Evolutionary conservation across 2,888 invertebrate species (phyloP).

Genomic region (Buathra laborator): DNA sequence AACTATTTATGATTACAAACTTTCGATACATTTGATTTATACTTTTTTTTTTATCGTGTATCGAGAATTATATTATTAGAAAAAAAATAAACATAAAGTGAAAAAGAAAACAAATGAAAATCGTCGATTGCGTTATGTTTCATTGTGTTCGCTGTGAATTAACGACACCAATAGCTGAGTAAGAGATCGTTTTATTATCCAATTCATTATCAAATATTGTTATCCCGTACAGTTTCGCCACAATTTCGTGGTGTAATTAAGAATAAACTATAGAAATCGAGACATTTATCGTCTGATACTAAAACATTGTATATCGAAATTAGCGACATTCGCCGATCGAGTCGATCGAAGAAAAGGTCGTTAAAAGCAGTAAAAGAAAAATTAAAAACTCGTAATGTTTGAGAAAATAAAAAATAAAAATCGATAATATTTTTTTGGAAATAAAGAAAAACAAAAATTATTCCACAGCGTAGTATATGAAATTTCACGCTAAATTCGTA

Average conservation of each 20-base stretch:
- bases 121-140: neutral
- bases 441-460: neutral
- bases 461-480: neutral
- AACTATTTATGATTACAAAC: too few species aligned
- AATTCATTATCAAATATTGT: neutral
- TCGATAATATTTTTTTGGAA: neutral
- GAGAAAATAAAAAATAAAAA: neutral
- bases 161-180: slow-evolving; percentile 27
- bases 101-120: neutral
- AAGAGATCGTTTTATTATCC: slow-evolving; percentile 24
- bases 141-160: slow-evolving; percentile 17
- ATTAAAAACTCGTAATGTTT: neutral
- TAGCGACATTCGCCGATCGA: neutral
- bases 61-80: neutral
- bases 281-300: neutral
- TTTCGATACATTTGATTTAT: too few species aligned
- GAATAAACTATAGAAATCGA: neutral
- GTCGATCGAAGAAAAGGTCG: neutral
- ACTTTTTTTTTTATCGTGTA: neutral
- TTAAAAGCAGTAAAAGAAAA: neutral
- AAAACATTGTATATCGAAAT: neutral
- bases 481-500: neutral
- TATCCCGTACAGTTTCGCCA: slow-evolving; percentile 20
- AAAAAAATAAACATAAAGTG: neutral
- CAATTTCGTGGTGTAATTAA: neutral